These are phyloP conservation scores for Coregonus clupeaformis DNA, from an alignment of 2,113 vertebrate genomes.

Conservation along the genomic window DNA sequence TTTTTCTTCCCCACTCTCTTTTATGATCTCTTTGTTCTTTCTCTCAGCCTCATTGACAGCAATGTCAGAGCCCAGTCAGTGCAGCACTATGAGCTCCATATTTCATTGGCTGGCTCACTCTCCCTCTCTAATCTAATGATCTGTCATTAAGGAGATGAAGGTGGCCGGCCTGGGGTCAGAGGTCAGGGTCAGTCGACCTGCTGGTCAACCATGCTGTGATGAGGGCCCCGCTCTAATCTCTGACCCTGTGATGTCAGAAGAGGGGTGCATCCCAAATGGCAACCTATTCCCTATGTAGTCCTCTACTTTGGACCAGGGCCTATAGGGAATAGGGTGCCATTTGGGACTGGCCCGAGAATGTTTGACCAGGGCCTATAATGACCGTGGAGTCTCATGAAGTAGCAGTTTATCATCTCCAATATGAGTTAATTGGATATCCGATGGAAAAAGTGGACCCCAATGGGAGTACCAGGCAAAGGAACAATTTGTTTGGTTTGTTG, in stretches of 20 bases:
- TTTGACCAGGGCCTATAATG: constrained; percentile 44
- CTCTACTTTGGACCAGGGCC: too few relatives aligned
- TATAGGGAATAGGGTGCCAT: too few relatives aligned
- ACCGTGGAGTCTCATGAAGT: too few relatives aligned
- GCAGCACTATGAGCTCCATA: constrained; percentile 21
- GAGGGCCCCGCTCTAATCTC: constrained; percentile 68
- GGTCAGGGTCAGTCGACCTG: constrained; percentile 35
- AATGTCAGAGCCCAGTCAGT: constrained; percentile 18
- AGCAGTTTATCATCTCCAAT: constrained; percentile 34
- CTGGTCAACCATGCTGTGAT: constrained; percentile 54
- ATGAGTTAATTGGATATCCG: constrained; percentile 14
- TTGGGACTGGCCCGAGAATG: constrained; percentile 32
- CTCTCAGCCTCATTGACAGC: constrained; percentile 23
- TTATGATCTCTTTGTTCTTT: background rate
- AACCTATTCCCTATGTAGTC: too few relatives aligned
- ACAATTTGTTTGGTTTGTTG: background rate
- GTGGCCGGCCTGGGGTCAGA: constrained; percentile 32
- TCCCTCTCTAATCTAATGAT: constrained; percentile 61
- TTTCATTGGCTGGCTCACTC: constrained; percentile 7
- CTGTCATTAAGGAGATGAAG: constrained; percentile 66
- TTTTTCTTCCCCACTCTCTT: background rate
- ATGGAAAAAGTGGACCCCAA: background rate
- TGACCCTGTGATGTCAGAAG: constrained; percentile 55
- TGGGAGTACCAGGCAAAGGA: background rate
- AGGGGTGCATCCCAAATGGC: too few relatives aligned